Evolutionary conservation across 2,888 invertebrate species (phyloP).

Genomic region (Argynnis bischoffii): DNA sequence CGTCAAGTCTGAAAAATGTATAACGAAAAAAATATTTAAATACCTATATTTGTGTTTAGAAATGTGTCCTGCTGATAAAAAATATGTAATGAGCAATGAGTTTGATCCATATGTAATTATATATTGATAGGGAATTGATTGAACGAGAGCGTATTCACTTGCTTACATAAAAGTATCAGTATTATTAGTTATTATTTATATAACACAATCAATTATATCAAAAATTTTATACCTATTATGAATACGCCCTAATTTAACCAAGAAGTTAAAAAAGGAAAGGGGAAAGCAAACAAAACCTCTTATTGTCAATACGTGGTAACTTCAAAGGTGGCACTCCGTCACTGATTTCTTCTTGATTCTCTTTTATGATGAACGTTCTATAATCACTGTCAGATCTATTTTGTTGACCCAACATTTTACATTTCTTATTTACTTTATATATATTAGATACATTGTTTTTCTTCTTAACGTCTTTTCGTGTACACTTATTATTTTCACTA

Average conservation of each 20-base stretch:
- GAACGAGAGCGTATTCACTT: background rate
- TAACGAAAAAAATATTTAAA: background rate
- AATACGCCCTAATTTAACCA: slow-evolving; percentile 4
- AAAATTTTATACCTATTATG: background rate
- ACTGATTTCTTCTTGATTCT: slow-evolving; percentile 56
- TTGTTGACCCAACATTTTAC: slow-evolving; percentile 60
- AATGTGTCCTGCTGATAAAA: no score
- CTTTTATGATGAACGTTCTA: slow-evolving; percentile 65
- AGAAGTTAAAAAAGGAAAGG: background rate
- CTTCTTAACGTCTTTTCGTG: slow-evolving; percentile 48
- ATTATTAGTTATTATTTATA: background rate
- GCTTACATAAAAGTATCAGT: background rate
- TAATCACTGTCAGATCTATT: slow-evolving; percentile 57
- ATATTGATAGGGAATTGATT: no score
- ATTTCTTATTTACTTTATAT: slow-evolving; percentile 59
- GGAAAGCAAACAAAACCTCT: slow-evolving; percentile 56
- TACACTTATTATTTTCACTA: slow-evolving; percentile 59
- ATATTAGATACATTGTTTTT: slow-evolving; percentile 59
- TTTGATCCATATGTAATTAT: no score
- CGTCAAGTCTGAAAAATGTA: slow-evolving; percentile 69
- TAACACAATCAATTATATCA: background rate
- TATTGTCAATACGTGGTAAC: slow-evolving; percentile 71
- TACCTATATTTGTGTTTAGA: background rate
- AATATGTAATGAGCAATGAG: no score
- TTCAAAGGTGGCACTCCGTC: slow-evolving; percentile 75